Conservation (phyloP, 2,797 vertebrate species). For the Taenioides sp. region DNA sequence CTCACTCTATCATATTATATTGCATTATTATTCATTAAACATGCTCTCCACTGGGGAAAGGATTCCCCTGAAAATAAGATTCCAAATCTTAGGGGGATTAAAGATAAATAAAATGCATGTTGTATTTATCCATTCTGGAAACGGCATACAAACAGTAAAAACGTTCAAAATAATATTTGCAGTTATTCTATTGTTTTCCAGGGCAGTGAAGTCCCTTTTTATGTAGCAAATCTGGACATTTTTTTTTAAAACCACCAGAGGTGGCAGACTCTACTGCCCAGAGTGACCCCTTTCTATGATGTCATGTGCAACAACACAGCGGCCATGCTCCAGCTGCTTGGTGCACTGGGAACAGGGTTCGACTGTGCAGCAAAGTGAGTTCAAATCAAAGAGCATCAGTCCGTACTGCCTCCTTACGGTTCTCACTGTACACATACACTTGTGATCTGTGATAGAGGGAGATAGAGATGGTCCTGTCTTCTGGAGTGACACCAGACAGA, state of each 20-base stretch:
- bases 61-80: too few species aligned
- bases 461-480: slow-evolving; percentile 45
- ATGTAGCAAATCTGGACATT: neutral
- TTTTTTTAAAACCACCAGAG: slow-evolving; percentile 13
- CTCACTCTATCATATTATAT: too few species aligned
- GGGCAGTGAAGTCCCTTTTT: slow-evolving; percentile 15
- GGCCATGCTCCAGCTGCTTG: slow-evolving; percentile 77
- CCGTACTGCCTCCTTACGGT: neutral
- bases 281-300: slow-evolving; percentile 79
- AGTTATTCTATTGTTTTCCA: neutral
- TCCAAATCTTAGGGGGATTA: too few species aligned
- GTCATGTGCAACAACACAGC: slow-evolving; percentile 79
- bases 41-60: too few species aligned
- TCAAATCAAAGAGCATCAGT: neutral
- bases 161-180: too few species aligned
- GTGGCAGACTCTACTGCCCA: slow-evolving; percentile 72
- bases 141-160: too few species aligned
- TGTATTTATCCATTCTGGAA: neutral
- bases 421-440: neutral
- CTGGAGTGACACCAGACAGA: slow-evolving; percentile 39
- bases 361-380: slow-evolving; percentile 83
- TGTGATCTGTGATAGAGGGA: slow-evolving; percentile 42
- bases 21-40: too few species aligned
- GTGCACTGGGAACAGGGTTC: slow-evolving; percentile 78
- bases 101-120: too few species aligned